Evolutionary conservation across 2,888 invertebrate species (phyloP).

Genomic region (Luffia ferchaultella): DNA sequence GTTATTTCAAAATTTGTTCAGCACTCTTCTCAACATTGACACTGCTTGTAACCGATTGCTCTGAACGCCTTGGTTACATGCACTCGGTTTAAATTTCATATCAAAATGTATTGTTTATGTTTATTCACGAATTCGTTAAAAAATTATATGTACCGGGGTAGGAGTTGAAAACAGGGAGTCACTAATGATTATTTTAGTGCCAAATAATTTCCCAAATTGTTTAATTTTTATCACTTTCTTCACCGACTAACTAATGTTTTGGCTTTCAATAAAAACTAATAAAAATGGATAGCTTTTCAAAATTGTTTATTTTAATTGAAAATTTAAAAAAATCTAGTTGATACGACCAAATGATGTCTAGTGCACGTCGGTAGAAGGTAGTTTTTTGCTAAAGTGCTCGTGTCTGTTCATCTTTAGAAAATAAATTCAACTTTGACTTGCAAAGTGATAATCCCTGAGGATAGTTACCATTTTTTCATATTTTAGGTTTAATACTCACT

Average conservation of each 20-base stretch:
- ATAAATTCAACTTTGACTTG: not conserved
- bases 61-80: slow-evolving; percentile 53
- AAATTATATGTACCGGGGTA: slow-evolving; percentile 45
- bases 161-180: slow-evolving; percentile 48
- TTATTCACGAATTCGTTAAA: slow-evolving; percentile 48
- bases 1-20: not conserved
- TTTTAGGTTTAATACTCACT: slow-evolving; percentile 52
- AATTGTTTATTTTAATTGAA: too few species aligned
- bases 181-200: slow-evolving; percentile 20
- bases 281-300: too few species aligned
- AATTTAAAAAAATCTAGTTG: not conserved
- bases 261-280: too few species aligned
- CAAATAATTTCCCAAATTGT: not conserved
- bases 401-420: not conserved
- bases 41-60: slow-evolving; percentile 53
- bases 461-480: slow-evolving; percentile 61
- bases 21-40: slow-evolving; percentile 44
- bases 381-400: not conserved
- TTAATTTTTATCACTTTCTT: too few species aligned
- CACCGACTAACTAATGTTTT: too few species aligned
- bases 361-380: not conserved
- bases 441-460: slow-evolving; percentile 54
- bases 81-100: slow-evolving; percentile 38
- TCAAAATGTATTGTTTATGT: slow-evolving; percentile 16
- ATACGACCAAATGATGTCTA: not conserved